Percentiles rank a stretch among this genome's conserved stretches.
Evolutionary conservation across 2,113 vertebrate genomes (phyloP).

Genomic region (Dendrocopos noguchii): DNA sequence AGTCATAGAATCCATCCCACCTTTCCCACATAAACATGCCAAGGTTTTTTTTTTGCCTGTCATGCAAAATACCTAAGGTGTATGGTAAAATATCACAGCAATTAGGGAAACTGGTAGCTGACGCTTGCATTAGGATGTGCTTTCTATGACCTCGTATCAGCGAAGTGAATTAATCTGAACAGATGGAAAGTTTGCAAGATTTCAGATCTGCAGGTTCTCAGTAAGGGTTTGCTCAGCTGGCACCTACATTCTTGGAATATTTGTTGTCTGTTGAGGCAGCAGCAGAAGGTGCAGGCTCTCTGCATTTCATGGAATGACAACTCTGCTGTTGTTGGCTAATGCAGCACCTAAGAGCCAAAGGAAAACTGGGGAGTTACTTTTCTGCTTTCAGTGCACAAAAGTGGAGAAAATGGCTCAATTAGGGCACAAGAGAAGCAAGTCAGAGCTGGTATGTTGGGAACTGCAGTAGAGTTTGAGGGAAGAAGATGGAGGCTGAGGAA

Average conservation of each 20-base stretch:
- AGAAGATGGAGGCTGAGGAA: neutral
- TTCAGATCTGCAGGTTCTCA: neutral
- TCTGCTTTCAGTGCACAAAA: neutral
- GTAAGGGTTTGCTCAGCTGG: neutral
- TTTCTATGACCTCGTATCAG: neutral
- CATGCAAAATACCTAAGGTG: neutral
- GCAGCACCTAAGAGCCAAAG: neutral
- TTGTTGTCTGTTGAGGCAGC: neutral
- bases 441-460: neutral
- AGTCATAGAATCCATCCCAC: neutral
- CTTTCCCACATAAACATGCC: neutral
- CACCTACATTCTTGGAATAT: conserved; percentile 29
- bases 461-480: neutral
- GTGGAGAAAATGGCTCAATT: neutral
- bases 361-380: neutral
- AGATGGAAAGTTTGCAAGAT: neutral
- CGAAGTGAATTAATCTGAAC: neutral
- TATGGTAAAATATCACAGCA: no score
- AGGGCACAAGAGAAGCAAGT: neutral
- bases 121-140: neutral
- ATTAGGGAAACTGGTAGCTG: no score
- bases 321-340: neutral
- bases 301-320: neutral
- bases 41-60: neutral
- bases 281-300: neutral